Conservation (phyloP, 2,888 invertebrate genomes). For the Pteria penguin region DNA sequence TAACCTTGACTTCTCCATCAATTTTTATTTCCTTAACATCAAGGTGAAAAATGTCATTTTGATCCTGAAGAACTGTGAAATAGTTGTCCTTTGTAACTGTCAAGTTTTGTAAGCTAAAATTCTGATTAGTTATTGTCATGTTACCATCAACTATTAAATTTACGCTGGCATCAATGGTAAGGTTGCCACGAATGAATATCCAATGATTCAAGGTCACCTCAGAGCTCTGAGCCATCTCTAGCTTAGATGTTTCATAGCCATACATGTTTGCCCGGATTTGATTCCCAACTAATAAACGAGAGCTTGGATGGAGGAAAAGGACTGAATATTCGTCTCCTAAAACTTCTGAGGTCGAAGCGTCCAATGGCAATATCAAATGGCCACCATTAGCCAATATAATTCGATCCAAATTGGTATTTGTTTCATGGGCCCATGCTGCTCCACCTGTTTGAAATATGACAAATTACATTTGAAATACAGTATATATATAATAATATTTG, state of each 20-base stretch:
- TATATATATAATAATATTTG: too few relatives aligned
- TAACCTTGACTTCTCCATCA: conserved; percentile 47
- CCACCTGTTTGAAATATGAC: conserved; percentile 45
- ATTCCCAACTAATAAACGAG: conserved; percentile 29
- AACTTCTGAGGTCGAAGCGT: conserved; percentile 36
- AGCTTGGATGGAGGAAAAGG: conserved; percentile 36
- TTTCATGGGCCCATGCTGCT: conserved; percentile 54
- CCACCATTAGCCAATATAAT: conserved; percentile 48
- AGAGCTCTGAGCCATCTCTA: conserved; percentile 38
- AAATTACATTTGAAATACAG: not conserved
- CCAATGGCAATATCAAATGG: conserved; percentile 48
- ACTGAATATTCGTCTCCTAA: conserved; percentile 42
- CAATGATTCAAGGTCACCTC: conserved; percentile 35
- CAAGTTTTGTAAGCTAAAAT: conserved; percentile 35
- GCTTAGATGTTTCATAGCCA: conserved; percentile 32
- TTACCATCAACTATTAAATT: conserved; percentile 42
- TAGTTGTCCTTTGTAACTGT: conserved; percentile 34
- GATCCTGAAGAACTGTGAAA: conserved; percentile 33
- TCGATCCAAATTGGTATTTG: conserved; percentile 35
- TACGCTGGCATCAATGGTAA: conserved; percentile 24
- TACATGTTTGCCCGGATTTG: conserved; percentile 38
- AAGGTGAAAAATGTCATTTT: conserved; percentile 33
- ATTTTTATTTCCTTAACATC: conserved; percentile 34
- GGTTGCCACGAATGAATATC: conserved; percentile 43
- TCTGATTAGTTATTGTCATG: conserved; percentile 40